Conservation (phyloP, 2,113 vertebrate species). For the Rhea pennata region DNA sequence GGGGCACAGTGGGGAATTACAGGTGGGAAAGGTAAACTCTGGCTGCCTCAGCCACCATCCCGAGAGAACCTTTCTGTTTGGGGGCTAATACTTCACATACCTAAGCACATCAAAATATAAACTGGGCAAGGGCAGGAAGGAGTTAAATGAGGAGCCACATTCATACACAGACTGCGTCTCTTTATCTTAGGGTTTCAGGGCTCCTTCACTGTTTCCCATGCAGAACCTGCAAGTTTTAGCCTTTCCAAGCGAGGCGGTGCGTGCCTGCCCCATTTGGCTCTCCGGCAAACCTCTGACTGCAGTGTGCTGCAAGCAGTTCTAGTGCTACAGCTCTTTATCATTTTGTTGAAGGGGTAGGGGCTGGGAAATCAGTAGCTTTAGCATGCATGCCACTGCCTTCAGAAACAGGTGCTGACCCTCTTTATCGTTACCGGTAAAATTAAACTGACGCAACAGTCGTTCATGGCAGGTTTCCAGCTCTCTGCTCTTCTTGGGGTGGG, state of each 20-base stretch:
- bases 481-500: background rate
- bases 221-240: background rate
- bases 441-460: slow-evolving; percentile 23
- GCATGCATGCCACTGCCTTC: slow-evolving; percentile 12
- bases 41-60: background rate
- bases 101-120: background rate
- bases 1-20: background rate
- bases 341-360: background rate
- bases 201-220: background rate
- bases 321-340: background rate
- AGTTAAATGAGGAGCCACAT: background rate
- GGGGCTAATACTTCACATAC: background rate
- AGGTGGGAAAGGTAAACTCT: background rate
- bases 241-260: background rate
- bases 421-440: slow-evolving; percentile 57
- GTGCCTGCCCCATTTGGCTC: background rate
- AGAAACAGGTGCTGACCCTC: slow-evolving; percentile 11
- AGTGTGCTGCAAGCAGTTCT: background rate
- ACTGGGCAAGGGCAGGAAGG: background rate
- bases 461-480: slow-evolving; percentile 53
- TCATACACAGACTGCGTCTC: background rate
- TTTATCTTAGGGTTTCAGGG: background rate
- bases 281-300: slow-evolving; percentile 1
- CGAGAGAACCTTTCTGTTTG: background rate
- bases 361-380: slow-evolving; percentile 46